These are phyloP conservation scores for Bombus picipes DNA, from an alignment of 1,140 invertebrate genomes.

Conservation along the genomic window DNA sequence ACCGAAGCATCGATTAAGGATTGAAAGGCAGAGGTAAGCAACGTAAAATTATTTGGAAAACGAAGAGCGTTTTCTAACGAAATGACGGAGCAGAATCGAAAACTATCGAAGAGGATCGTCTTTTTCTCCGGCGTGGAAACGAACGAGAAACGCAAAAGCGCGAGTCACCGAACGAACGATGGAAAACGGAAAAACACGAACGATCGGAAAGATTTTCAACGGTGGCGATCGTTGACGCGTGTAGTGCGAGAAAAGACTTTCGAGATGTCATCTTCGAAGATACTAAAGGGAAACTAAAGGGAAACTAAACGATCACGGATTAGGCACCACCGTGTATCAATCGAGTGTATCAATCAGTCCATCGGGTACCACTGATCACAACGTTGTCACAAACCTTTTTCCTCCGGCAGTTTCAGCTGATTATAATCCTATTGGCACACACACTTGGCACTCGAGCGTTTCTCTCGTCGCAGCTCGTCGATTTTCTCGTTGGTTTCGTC, in stretches of 20 bases:
- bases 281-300: no score
- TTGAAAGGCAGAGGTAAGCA: not conserved
- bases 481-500: not conserved
- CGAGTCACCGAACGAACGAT: conserved; percentile 21
- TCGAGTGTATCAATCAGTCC: no score
- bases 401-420: conserved; percentile 9
- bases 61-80: not conserved
- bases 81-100: not conserved
- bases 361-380: conserved; percentile 62
- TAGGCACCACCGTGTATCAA: no score
- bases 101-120: not conserved
- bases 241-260: not conserved
- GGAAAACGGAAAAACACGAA: not conserved
- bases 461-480: conserved; percentile 23
- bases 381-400: conserved; percentile 73
- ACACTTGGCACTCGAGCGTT: conserved; percentile 78
- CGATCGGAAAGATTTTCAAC: not conserved
- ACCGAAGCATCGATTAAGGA: no score
- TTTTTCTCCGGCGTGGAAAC: not conserved
- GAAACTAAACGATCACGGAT: no score
- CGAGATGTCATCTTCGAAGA: not conserved
- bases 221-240: not conserved
- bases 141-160: not conserved
- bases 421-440: conserved; percentile 79
- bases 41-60: not conserved